phyloP scores from a whole-genome alignment of 2,797 vertebrate species.

The Hypotaenidia okinawae region DNA sequence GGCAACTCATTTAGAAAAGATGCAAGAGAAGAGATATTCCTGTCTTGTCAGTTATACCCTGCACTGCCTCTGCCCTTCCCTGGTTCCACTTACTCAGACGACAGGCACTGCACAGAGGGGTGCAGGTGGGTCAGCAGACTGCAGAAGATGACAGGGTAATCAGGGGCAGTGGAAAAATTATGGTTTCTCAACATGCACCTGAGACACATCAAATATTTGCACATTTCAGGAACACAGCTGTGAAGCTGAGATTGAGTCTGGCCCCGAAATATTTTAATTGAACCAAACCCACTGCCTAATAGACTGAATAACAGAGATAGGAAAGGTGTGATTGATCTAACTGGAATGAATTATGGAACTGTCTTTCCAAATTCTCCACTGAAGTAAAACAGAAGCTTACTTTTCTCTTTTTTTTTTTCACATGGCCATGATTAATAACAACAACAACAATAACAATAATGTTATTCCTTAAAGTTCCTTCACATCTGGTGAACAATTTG shows the following conservation, averaged over 20 bases:
- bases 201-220: slow-evolving; percentile 47
- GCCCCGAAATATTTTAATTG: slow-evolving; percentile 31
- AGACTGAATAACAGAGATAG: slow-evolving; percentile 45
- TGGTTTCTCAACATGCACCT: slow-evolving; percentile 37
- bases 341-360: slow-evolving; percentile 15
- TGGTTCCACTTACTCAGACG: not conserved
- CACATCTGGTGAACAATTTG: slow-evolving; percentile 11
- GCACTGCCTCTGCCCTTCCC: not conserved
- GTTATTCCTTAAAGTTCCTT: slow-evolving; percentile 3
- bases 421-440: slow-evolving; percentile 40
- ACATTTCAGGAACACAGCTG: slow-evolving; percentile 62
- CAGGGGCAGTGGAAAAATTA: slow-evolving; percentile 13
- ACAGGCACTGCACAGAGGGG: not conserved
- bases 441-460: slow-evolving; percentile 44
- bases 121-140: not conserved
- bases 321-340: slow-evolving; percentile 32
- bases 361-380: slow-evolving; percentile 52
- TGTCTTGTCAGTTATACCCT: not conserved
- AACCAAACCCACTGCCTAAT: slow-evolving; percentile 44
- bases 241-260: slow-evolving; percentile 45
- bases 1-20: slow-evolving; percentile 33
- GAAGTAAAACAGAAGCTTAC: slow-evolving; percentile 42
- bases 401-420: slow-evolving; percentile 31
- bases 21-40: not conserved
- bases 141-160: not conserved